Evolutionary conservation across 2,113 vertebrate genomes (phyloP).

Genomic region (Tympanuchus pallidicinctus): DNA sequence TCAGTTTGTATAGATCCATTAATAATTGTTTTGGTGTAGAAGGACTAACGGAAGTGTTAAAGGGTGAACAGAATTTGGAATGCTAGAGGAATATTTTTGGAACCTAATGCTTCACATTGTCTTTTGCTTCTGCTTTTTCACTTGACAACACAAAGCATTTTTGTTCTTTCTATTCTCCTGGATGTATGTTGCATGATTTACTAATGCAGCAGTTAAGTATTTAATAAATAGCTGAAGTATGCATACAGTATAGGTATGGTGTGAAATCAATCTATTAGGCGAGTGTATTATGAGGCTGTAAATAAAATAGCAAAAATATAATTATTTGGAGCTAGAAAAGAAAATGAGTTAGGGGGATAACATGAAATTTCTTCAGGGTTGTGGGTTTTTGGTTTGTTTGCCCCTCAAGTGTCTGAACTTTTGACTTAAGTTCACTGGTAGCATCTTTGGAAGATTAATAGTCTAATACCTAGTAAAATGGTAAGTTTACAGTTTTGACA

Average conservation of each 20-base stretch:
- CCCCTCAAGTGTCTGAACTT: not conserved
- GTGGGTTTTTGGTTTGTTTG: not conserved
- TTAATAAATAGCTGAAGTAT: not conserved
- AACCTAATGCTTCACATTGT: not conserved
- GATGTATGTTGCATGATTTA: not conserved
- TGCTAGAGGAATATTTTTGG: not conserved
- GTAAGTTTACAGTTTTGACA: not conserved
- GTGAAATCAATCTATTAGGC: not conserved
- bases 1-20: not conserved
- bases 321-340: not conserved
- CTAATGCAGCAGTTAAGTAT: not conserved
- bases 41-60: slow-evolving; percentile 51
- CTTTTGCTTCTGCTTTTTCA: slow-evolving; percentile 26
- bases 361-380: not conserved
- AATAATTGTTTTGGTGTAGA: not conserved
- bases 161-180: not conserved
- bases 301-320: not conserved
- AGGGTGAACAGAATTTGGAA: slow-evolving; percentile 33
- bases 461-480: not conserved
- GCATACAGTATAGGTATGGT: not conserved
- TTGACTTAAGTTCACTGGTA: not conserved
- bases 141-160: not conserved
- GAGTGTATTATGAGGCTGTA: not conserved
- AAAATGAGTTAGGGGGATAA: not conserved
- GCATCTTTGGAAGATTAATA: not conserved